These are phyloP conservation scores for Poecilia latipinna DNA, from an alignment of 2,113 vertebrate species.

Conservation along the genomic window DNA sequence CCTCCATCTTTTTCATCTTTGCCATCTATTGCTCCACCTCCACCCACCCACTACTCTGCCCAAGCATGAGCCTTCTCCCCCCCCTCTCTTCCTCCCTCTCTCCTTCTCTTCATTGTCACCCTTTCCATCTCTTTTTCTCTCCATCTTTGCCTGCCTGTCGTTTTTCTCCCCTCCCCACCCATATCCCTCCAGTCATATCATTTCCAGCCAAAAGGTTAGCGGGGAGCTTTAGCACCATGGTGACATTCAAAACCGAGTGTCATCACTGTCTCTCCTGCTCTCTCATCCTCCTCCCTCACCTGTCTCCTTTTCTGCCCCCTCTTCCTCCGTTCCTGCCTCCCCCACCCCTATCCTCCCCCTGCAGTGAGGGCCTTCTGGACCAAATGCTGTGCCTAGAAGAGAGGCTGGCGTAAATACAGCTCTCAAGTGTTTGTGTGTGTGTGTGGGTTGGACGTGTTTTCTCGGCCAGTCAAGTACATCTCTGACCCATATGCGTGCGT, in stretches of 20 bases:
- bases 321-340: conserved; percentile 31
- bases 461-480: conserved; percentile 55
- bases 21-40: conserved; percentile 58
- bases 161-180: conserved; percentile 16
- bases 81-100: conserved; percentile 11
- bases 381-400: conserved; percentile 63
- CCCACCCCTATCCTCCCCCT: conserved; percentile 61
- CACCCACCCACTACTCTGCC: conserved; percentile 42
- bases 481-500: conserved; percentile 51
- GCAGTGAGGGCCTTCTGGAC: conserved; percentile 74
- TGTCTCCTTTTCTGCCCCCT: conserved; percentile 47
- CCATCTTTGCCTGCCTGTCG: conserved; percentile 40
- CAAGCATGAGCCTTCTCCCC: conserved; percentile 15
- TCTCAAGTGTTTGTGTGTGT: conserved; percentile 65
- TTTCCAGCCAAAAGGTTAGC: conserved; percentile 75
- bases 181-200: conserved; percentile 36
- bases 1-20: conserved; percentile 69
- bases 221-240: conserved; percentile 70
- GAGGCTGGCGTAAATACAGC: conserved; percentile 61
- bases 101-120: conserved; percentile 44
- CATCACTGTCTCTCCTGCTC: conserved; percentile 60
- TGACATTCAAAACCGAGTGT: conserved; percentile 75
- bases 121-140: conserved; percentile 41
- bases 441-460: conserved; percentile 61
- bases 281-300: conserved; percentile 48